phyloP scores from a whole-genome alignment of 2,113 vertebrate species.

The Physeter macrocephalus region DNA sequence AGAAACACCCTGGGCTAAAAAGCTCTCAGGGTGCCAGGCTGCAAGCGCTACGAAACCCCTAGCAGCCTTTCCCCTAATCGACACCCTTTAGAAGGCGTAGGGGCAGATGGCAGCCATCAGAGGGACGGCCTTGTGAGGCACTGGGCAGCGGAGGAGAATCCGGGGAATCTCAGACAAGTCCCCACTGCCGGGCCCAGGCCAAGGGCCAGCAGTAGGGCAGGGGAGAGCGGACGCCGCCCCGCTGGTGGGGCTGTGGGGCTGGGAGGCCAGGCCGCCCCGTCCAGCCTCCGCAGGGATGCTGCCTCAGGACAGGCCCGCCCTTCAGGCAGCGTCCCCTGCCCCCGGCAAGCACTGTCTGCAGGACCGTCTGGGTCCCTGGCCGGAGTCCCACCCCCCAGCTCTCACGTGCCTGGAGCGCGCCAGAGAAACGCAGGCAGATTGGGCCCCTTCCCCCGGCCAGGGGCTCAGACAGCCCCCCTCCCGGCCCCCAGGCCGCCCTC shows the following conservation, averaged over 20 bases:
- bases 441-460: background rate
- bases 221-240: background rate
- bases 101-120: accelerated
- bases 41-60: background rate
- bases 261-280: accelerated
- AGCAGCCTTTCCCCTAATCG: background rate
- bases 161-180: background rate
- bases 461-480: accelerated
- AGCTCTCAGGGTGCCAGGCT: too few relatives aligned
- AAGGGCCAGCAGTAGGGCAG: accelerated
- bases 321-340: background rate
- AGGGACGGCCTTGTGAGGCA: background rate
- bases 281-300: background rate
- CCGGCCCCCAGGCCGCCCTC: background rate
- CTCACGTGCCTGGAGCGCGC: accelerated
- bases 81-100: background rate
- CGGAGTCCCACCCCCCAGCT: background rate
- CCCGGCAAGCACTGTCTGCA: too few relatives aligned
- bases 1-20: background rate
- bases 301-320: background rate
- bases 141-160: background rate
- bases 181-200: accelerated
- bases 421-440: background rate
- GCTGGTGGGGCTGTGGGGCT: background rate
- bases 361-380: background rate